Evolutionary conservation across 1,140 invertebrate species (phyloP).

Genomic region (Planococcus citri): DNA sequence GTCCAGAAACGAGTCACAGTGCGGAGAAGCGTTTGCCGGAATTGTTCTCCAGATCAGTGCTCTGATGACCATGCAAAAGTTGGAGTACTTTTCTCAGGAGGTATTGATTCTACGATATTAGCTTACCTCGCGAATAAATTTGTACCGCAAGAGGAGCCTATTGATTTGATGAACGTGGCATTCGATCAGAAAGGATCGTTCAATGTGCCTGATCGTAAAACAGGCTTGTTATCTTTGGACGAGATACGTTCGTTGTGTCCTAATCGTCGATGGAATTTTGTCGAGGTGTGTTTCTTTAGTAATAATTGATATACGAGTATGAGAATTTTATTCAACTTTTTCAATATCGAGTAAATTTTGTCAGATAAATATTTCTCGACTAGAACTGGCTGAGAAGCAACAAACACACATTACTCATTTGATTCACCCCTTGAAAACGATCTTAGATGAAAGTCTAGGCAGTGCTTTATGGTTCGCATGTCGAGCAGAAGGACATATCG

Average conservation of each 20-base stretch:
- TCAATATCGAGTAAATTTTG: constrained; percentile 28
- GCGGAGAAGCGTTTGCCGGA: constrained; percentile 51
- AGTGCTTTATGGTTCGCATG: constrained; percentile 94
- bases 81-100: constrained; percentile 87
- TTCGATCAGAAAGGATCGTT: constrained; percentile 48
- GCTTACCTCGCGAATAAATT: constrained; percentile 64
- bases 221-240: constrained; percentile 55
- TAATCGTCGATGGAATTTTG: constrained; percentile 54
- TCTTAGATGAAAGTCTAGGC: constrained; percentile 90
- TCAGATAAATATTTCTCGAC: constrained; percentile 59
- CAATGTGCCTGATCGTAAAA: constrained; percentile 68
- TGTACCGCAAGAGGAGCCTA: constrained; percentile 51
- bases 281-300: constrained; percentile 49
- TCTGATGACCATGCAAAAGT: constrained; percentile 57
- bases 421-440: constrained; percentile 66
- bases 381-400: constrained; percentile 48
- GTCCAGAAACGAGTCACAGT: constrained; percentile 47
- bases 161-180: constrained; percentile 95
- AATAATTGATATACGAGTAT: too few relatives aligned
- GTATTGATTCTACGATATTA: constrained; percentile 84
- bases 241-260: constrained; percentile 61
- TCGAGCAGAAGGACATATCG: constrained; percentile 45
- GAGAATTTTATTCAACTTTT: constrained; percentile 2
- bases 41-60: constrained; percentile 38
- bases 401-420: constrained; percentile 53